phyloP scores from a whole-genome alignment of 2,113 vertebrate genomes.

The Platysteira castanea region DNA sequence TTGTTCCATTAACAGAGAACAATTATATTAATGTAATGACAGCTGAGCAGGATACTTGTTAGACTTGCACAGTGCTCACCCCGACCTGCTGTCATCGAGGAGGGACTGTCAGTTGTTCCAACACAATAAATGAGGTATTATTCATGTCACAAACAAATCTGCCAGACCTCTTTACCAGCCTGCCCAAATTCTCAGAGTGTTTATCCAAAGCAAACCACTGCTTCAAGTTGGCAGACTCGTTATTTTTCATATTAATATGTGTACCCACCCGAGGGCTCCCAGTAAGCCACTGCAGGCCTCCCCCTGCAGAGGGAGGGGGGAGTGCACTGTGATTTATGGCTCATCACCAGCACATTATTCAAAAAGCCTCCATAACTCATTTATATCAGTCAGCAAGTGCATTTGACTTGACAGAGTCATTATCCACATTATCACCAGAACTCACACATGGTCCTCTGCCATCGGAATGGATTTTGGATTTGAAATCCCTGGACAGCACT shows the following conservation, averaged over 20 bases:
- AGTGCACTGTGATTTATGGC: constrained; percentile 49
- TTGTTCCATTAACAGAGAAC: neutral
- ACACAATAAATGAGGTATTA: neutral
- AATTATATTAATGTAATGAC: neutral
- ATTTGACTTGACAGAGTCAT: constrained; percentile 54
- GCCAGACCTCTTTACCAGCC: neutral
- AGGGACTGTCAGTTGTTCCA: neutral
- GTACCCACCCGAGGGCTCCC: neutral
- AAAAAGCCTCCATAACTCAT: constrained; percentile 39
- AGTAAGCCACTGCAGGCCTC: neutral
- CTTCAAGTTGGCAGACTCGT: constrained; percentile 1
- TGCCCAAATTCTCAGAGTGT: constrained; percentile 25
- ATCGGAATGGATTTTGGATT: neutral
- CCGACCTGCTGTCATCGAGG: neutral
- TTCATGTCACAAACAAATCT: constrained; percentile 9
- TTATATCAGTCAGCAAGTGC: neutral
- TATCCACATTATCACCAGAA: constrained; percentile 46
- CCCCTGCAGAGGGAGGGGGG: constrained; percentile 29
- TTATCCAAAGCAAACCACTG: constrained; percentile 28
- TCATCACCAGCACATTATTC: constrained; percentile 44
- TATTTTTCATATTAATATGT: constrained; percentile 28
- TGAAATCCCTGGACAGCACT: neutral
- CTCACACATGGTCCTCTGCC: neutral
- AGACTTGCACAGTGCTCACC: neutral
- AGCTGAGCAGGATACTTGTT: neutral